A percentile compares a stretch with the other conserved stretches of the same genome.
These are phyloP conservation scores for Leptinotarsa defecta DNA, from an alignment of 1,140 invertebrate genomes.

Conservation along the genomic window DNA sequence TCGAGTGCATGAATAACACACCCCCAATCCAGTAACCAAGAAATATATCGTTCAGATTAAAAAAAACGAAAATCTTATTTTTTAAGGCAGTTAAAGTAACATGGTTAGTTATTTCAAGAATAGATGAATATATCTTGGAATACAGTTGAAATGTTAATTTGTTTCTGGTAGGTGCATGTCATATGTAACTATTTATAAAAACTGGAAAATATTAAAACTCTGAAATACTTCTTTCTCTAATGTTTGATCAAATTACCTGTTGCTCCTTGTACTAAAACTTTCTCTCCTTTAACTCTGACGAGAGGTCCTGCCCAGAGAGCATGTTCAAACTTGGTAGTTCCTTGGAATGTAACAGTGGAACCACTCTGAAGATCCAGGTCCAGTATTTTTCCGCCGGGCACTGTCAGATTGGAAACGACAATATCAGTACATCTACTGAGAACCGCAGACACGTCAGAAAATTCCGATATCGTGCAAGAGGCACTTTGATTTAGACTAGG, in stretches of 20 bases:
- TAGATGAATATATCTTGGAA: no score
- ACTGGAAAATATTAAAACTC: neutral
- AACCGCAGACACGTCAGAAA: conserved; percentile 22
- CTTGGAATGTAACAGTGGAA: conserved; percentile 27
- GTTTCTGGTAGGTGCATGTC: no score
- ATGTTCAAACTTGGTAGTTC: conserved; percentile 26
- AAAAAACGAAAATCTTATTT: no score
- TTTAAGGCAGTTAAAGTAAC: no score
- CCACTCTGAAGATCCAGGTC: conserved; percentile 24
- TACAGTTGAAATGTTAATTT: no score
- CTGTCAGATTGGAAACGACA: conserved; percentile 23
- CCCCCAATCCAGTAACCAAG: no score
- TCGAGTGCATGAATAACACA: no score
- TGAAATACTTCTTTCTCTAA: neutral
- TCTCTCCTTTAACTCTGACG: conserved; percentile 16
- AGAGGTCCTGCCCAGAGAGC: conserved; percentile 31
- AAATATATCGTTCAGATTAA: no score
- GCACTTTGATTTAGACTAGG: neutral
- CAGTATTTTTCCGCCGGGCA: conserved; percentile 25
- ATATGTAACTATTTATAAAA: neutral
- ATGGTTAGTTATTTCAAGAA: no score
- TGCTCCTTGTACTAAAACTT: conserved; percentile 25
- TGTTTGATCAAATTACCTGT: conserved; percentile 14
- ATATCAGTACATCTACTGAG: conserved; percentile 24
- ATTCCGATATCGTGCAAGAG: conserved; percentile 8